These are phyloP conservation scores for Cassiopea andromeda DNA, from an alignment of 30 jellyfish, hydroid and myxozoan genomes.

Conservation along the genomic window DNA sequence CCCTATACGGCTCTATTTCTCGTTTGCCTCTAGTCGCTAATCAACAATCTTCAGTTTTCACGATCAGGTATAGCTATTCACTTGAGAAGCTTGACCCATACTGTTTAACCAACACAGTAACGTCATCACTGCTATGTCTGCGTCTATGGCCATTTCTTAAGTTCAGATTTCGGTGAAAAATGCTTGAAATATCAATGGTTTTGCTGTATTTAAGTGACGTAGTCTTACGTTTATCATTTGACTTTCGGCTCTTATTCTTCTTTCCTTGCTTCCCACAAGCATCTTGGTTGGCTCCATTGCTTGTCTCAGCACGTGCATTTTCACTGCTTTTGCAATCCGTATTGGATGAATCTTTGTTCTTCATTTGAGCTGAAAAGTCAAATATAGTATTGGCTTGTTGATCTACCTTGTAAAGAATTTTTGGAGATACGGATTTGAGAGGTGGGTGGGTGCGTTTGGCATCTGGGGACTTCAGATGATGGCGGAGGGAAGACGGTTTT, in stretches of 20 bases:
- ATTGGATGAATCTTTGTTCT: background rate
- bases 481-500: background rate
- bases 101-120: background rate
- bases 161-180: background rate
- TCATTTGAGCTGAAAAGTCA: background rate
- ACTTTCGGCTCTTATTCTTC: background rate
- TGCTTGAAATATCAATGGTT: background rate
- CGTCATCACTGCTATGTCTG: constrained; percentile 53
- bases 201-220: background rate
- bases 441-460: background rate
- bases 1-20: no score
- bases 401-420: constrained; percentile 36
- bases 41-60: no score
- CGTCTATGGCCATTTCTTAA: background rate
- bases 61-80: background rate
- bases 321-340: background rate
- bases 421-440: constrained; percentile 44
- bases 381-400: background rate
- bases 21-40: no score
- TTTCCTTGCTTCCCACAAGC: constrained; percentile 21
- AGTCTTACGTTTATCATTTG: background rate
- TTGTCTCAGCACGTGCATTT: background rate
- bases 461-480: background rate
- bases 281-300: constrained; percentile 7
- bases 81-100: background rate